phyloP scores from a whole-genome alignment of 2,797 vertebrate genomes.

The Bryconaethiops microstoma region DNA sequence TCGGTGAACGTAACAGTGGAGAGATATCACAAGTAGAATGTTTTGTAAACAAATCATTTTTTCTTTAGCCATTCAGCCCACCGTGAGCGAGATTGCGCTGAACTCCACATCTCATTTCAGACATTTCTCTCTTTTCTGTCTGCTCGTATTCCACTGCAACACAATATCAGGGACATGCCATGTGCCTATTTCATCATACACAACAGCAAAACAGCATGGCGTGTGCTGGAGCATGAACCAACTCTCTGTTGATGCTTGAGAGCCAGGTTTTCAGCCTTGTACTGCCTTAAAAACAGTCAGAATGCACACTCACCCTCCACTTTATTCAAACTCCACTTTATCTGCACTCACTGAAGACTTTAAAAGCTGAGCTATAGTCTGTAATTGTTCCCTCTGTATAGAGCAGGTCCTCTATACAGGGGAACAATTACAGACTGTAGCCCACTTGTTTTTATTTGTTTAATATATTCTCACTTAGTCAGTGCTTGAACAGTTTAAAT shows the following conservation, averaged over 20 bases:
- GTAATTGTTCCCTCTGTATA: too few species aligned
- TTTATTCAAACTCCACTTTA: not conserved
- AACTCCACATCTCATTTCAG: not conserved
- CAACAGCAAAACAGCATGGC: not conserved
- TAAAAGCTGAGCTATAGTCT: too few species aligned
- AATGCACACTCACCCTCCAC: not conserved
- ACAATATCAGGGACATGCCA: not conserved
- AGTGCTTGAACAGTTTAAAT: too few species aligned
- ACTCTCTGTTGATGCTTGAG: not conserved
- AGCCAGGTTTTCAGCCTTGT: not conserved
- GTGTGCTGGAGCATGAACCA: not conserved
- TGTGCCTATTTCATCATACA: not conserved
- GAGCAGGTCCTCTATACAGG: too few species aligned
- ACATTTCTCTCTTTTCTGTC: not conserved
- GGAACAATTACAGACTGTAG: too few species aligned
- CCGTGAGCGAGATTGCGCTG: not conserved
- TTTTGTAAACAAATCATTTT: constrained; percentile 4
- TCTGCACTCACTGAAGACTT: too few species aligned
- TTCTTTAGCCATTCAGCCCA: not conserved
- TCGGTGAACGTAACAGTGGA: constrained; percentile 1
- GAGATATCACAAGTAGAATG: constrained; percentile 1
- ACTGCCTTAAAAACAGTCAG: too few species aligned
- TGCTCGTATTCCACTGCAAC: not conserved
- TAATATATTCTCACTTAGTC: too few species aligned
- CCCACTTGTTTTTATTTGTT: too few species aligned